A percentile compares a stretch with the other conserved stretches of the same genome.
phyloP scores from a whole-genome alignment of 2,797 vertebrate species.

The Ctenochaetus hawaiiensis region DNA sequence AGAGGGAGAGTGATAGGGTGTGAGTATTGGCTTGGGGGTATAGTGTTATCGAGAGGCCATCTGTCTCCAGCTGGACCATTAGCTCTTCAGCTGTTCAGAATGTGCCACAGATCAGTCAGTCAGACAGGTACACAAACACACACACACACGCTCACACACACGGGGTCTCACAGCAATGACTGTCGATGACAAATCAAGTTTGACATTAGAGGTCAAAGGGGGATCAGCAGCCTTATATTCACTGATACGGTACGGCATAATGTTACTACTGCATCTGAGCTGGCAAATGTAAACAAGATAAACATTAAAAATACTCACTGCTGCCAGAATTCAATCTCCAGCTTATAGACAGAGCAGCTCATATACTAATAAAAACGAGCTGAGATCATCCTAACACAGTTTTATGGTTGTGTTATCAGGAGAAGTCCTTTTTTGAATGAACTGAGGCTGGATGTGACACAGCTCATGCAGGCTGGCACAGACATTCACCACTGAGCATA shows the following conservation, averaged over 20 bases:
- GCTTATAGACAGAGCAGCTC: slow-evolving; percentile 41
- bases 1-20: slow-evolving; percentile 74
- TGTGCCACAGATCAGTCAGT: slow-evolving; percentile 84
- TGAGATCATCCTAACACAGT: slow-evolving; percentile 46
- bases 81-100: slow-evolving; percentile 87
- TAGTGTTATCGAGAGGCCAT: slow-evolving; percentile 87
- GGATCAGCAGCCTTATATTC: slow-evolving; percentile 66
- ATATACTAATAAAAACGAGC: slow-evolving; percentile 37
- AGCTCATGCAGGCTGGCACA: slow-evolving; percentile 66
- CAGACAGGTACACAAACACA: slow-evolving; percentile 80
- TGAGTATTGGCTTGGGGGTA: slow-evolving; percentile 83
- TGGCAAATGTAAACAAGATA: slow-evolving; percentile 68
- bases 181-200: slow-evolving; percentile 79
- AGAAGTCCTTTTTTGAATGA: slow-evolving; percentile 58
- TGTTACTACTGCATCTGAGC: slow-evolving; percentile 56
- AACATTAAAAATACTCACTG: slow-evolving; percentile 61
- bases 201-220: slow-evolving; percentile 80
- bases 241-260: slow-evolving; percentile 58
- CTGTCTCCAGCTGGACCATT: slow-evolving; percentile 88
- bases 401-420: slow-evolving; percentile 53
- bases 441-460: slow-evolving; percentile 70
- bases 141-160: slow-evolving; percentile 39
- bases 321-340: slow-evolving; percentile 60
- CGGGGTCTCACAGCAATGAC: slow-evolving; percentile 63
- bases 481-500: slow-evolving; percentile 79